Conservation (phyloP, 2,888 invertebrate genomes). For the Amiota communis region DNA sequence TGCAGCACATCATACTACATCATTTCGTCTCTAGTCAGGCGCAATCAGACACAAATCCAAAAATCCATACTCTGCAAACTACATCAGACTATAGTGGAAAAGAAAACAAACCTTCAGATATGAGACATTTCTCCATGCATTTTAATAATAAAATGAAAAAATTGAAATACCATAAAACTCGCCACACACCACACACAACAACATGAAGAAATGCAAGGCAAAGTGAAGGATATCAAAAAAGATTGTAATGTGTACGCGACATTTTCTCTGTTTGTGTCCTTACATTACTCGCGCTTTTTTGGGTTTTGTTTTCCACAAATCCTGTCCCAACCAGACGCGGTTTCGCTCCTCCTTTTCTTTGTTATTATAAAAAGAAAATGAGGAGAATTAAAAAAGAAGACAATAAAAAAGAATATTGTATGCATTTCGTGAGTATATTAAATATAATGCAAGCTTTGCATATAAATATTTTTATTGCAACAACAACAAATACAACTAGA, state of each 20-base stretch:
- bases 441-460: constrained; percentile 7
- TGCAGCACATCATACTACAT: too few relatives aligned
- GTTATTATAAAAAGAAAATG: constrained; percentile 7
- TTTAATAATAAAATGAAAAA: constrained; percentile 58
- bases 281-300: not conserved
- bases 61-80: too few relatives aligned
- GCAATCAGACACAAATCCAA: too few relatives aligned
- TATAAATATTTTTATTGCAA: not conserved
- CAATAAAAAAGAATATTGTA: not conserved
- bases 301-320: constrained; percentile 9
- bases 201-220: constrained; percentile 4
- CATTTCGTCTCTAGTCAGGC: too few relatives aligned
- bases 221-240: constrained; percentile 27
- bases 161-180: constrained; percentile 41
- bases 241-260: constrained; percentile 29
- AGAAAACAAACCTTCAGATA: too few relatives aligned
- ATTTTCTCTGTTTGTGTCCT: constrained; percentile 6
- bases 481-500: not conserved
- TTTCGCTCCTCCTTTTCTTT: constrained; percentile 2
- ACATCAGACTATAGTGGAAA: too few relatives aligned
- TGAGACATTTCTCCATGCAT: constrained; percentile 60
- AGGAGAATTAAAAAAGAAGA: not conserved
- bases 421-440: constrained; percentile 6
- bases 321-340: not conserved
- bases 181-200: constrained; percentile 44